These are phyloP conservation scores for rabbit (Oryctolagus cuniculus) DNA, from an alignment of 2,113 vertebrate species.

Conservation along the genomic window mOryCun1.1 NC_091442.1:12982501-12983000, in stretches of 20 bases:
- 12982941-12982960: background rate
- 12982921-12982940: background rate
- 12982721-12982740: fast-evolving
- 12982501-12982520: background rate
- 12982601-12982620: background rate
- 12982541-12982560: background rate
- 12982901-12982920: too few relatives aligned
- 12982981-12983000: background rate
- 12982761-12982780: background rate
- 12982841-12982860: background rate
- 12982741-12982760: conserved; percentile 22
- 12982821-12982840: too few relatives aligned
- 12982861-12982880: background rate
- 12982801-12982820: too few relatives aligned
- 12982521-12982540: background rate
- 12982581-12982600: too few relatives aligned
- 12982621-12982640: background rate
- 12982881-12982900: fast-evolving
- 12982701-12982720: too few relatives aligned
- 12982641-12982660: background rate
- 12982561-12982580: background rate
- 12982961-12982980: background rate
- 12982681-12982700: background rate
- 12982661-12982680: too few relatives aligned
- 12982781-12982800: background rate